Evolutionary conservation across 1,140 invertebrate genomes (phyloP).

Genomic region (Steinernema khuongi): DNA sequence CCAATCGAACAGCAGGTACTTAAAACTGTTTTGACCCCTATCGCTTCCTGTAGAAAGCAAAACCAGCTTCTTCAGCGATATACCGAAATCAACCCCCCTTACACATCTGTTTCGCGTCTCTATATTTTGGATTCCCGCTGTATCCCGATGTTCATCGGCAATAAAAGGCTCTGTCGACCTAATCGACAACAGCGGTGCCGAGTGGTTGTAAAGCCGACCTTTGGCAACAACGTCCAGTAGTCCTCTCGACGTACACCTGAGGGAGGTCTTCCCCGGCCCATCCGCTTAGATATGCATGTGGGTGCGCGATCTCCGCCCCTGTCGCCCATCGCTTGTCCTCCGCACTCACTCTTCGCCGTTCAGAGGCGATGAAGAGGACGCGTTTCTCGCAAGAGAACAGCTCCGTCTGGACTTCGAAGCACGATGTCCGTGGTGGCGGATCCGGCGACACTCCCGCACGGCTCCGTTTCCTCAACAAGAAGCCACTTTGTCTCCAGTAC

Average conservation of each 20-base stretch:
- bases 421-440: slow-evolving; percentile 18
- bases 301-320: neutral
- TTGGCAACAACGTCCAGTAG: neutral
- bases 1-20: no score
- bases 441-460: slow-evolving; percentile 10
- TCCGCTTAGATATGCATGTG: neutral
- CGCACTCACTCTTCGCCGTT: neutral
- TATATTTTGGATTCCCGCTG: neutral
- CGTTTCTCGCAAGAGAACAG: slow-evolving; percentile 16
- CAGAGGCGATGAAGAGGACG: slow-evolving; percentile 9
- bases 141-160: neutral
- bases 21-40: no score
- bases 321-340: neutral
- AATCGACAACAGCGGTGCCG: neutral
- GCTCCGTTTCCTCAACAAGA: slow-evolving; percentile 39
- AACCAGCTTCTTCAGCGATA: no score
- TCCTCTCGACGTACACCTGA: neutral
- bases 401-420: neutral
- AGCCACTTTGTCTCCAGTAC: slow-evolving; percentile 47
- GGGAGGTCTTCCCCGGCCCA: no score
- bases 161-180: neutral
- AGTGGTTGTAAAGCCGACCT: neutral
- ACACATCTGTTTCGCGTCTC: neutral
- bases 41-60: no score
- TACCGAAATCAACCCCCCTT: neutral